Percentiles rank a stretch among this genome's conserved stretches.
Conservation (phyloP, 2,113 vertebrate genomes). For the Pseudorhombus dupliciocellatus region DNA sequence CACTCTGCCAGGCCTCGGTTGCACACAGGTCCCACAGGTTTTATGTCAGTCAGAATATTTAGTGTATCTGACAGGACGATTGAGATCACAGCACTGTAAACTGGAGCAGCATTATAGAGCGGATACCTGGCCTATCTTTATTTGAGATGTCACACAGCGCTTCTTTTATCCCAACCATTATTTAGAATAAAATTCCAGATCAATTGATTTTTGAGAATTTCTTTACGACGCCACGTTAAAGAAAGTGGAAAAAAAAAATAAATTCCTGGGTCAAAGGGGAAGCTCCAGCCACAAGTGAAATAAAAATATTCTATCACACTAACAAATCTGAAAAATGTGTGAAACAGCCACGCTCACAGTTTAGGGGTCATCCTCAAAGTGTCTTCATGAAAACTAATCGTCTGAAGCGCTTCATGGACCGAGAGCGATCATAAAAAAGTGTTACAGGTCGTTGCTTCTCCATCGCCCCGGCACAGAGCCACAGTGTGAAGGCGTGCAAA, state of each 20-base stretch:
- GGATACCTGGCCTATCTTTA: too few species aligned
- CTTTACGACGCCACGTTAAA: too few species aligned
- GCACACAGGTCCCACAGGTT: background rate
- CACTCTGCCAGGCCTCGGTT: background rate
- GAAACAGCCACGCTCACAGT: background rate
- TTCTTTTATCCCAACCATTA: too few species aligned
- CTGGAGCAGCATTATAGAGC: too few species aligned
- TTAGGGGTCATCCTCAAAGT: background rate
- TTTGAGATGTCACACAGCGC: too few species aligned
- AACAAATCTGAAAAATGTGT: background rate
- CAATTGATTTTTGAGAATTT: too few species aligned
- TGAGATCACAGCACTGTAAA: too few species aligned
- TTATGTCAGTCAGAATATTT: too few species aligned
- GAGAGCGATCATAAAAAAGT: conserved; percentile 21
- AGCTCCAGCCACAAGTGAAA: background rate
- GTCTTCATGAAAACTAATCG: conserved; percentile 21
- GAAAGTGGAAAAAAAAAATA: too few species aligned
- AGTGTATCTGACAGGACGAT: too few species aligned
- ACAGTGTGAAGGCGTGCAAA: conserved; percentile 46
- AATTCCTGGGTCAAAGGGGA: background rate
- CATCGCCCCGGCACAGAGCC: conserved; percentile 37
- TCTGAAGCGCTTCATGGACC: conserved; percentile 14
- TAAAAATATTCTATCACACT: background rate
- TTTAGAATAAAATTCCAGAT: too few species aligned
- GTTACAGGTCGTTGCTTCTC: conserved; percentile 33